Evolutionary conservation across 2,797 vertebrate species (phyloP).

Genomic region (Gastrophryne carolinensis): DNA sequence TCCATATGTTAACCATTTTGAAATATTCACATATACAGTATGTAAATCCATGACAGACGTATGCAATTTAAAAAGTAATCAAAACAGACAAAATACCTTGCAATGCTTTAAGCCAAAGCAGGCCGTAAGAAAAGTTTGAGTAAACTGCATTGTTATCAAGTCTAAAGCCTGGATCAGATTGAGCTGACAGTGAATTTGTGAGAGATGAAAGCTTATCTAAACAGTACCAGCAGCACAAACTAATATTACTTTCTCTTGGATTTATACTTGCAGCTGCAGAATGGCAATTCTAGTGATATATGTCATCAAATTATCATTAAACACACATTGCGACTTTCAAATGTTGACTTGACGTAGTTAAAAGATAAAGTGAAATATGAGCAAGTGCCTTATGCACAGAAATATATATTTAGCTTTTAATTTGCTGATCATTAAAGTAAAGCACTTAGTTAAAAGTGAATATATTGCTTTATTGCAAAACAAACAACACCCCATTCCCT

Average conservation of each 20-base stretch:
- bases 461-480: no score
- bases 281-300: constrained; percentile 36
- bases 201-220: constrained; percentile 61
- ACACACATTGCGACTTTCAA: constrained; percentile 15
- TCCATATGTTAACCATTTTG: no score
- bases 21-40: no score
- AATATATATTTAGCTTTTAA: no score
- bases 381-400: not conserved
- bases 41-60: no score
- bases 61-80: not conserved
- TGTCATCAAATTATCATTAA: constrained; percentile 7
- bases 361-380: not conserved
- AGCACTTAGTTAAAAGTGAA: no score
- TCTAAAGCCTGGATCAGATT: constrained; percentile 47
- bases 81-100: not conserved
- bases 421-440: no score
- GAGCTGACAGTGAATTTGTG: constrained; percentile 59
- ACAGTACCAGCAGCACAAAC: constrained; percentile 55
- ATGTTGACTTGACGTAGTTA: constrained; percentile 12
- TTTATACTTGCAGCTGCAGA: constrained; percentile 30
- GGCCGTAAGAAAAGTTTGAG: not conserved
- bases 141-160: constrained; percentile 36
- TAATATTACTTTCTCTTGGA: constrained; percentile 51
- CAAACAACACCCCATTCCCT: no score
- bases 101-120: constrained; percentile 13